Evolutionary conservation across 2,113 vertebrate genomes (phyloP).

Genomic region (Rhadina sibilatrix): DNA sequence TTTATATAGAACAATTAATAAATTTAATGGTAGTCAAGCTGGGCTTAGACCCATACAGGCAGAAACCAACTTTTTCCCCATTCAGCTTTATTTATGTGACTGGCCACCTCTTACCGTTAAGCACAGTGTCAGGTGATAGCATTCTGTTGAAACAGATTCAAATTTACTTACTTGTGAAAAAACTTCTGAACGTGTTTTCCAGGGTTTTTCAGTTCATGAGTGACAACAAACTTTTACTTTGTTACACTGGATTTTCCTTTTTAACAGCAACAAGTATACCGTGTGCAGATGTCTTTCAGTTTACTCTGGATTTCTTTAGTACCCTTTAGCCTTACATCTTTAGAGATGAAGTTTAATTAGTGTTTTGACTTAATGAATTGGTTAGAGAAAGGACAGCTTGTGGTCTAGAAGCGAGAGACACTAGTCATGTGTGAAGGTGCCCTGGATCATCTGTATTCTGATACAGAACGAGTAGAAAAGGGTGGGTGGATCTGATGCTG

Average conservation of each 20-base stretch:
- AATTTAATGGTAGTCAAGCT: neutral
- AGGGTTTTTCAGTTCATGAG: neutral
- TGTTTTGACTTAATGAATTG: neutral
- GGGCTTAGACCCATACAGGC: neutral
- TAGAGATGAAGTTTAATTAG: neutral
- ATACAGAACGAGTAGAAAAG: neutral
- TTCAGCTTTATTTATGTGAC: neutral
- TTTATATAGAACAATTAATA: neutral
- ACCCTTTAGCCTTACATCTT: neutral
- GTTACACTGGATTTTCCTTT: neutral
- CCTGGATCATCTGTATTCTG: constrained; percentile 1
- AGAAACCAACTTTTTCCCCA: neutral
- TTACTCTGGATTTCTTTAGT: neutral
- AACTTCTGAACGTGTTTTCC: neutral
- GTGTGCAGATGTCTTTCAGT: neutral
- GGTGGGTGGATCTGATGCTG: neutral
- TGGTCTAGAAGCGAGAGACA: neutral
- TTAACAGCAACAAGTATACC: neutral
- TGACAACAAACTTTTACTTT: neutral
- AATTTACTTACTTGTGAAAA: neutral
- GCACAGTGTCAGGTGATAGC: neutral
- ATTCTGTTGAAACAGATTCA: neutral
- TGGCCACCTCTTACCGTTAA: neutral
- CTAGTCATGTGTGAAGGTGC: neutral
- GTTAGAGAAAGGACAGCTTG: neutral